Evolutionary conservation across 2,797 vertebrate species (phyloP), one percentile per base, ranked within the genome.

Genomic region (Diceros bicornis): DNA sequence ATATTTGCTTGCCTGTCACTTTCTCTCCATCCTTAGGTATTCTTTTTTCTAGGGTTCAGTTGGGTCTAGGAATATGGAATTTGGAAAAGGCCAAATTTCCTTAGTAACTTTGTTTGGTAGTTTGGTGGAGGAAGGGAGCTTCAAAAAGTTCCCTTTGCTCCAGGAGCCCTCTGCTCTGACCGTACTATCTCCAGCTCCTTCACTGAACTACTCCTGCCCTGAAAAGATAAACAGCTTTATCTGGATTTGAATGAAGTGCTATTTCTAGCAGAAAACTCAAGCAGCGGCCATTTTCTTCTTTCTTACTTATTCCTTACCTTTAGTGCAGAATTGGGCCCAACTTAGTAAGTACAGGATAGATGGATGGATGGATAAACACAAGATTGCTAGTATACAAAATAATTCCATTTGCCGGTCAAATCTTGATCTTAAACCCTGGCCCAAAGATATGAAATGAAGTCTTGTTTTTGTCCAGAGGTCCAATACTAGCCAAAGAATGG

Each of bases 81-180:
- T 96, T 95, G 29, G 66, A 92, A 92, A 95, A 95, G n/a, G 41
- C 37, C 7, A 77, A 85, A 89, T 94, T 89, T 87, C n/a, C 64
- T 97, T 93, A 69, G 2, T 37, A 57, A 89, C 21, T 61, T 55
- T 9, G 75, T 61, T 52, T 17, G 25, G 14, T 25, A 75, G 13
- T 89, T 85, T 95, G 27, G 20, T 55, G 20, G 62, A 57, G 7
- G 21, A 32, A 57, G 32, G 50, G 71, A 74, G 29, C 21, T 93
- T 89, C 66, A 29, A 81, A 95, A 94, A 62, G 2, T 71, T 44
- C 18, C 14, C 11, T 75, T 10, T 89, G 62, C 25, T 29, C 50
- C 8, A 8, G 34, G 16, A 85, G 27, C 6, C 44, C 57, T 87
- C 59, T 88, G 44, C 7, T 61, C 12, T 55, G 21, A 94, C 4